Percentiles rank a stretch among this genome's conserved stretches.
Evolutionary conservation across 2,888 invertebrate species (phyloP).

Genomic region (Choreutis nemorana): DNA sequence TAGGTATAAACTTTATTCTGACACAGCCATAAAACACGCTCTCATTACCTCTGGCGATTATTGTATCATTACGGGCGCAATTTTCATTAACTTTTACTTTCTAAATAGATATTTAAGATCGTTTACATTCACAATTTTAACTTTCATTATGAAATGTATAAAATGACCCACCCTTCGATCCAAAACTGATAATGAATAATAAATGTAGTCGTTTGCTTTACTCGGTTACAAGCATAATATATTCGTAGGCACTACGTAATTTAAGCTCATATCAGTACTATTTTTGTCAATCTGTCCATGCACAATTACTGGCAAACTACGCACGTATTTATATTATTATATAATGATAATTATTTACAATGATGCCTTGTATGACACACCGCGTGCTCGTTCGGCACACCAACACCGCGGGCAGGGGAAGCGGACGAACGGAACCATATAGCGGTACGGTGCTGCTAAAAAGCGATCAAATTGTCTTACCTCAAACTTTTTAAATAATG

Average conservation of each 20-base stretch:
- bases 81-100: no score
- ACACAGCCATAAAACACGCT: conserved; percentile 47
- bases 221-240: conserved; percentile 54
- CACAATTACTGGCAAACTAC: conserved; percentile 52
- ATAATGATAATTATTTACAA: conserved; percentile 48
- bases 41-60: not conserved
- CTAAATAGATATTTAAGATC: no score
- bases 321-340: conserved; percentile 51
- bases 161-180: conserved; percentile 3
- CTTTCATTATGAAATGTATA: conserved; percentile 4
- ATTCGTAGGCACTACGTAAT: conserved; percentile 71
- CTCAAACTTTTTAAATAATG: no score
- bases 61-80: not conserved
- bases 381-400: no score
- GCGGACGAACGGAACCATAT: no score
- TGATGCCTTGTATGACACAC: no score
- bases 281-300: conserved; percentile 52
- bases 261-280: conserved; percentile 74
- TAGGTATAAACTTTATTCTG: conserved; percentile 36
- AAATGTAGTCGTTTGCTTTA: conserved; percentile 31
- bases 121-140: conserved; percentile 2
- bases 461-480: no score
- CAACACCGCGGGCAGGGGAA: no score
- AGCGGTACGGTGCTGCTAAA: no score
- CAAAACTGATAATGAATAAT: conserved; percentile 8